phyloP scores from a whole-genome alignment of 2,113 vertebrate species.

The Campylomormyrus tamandua region DNA sequence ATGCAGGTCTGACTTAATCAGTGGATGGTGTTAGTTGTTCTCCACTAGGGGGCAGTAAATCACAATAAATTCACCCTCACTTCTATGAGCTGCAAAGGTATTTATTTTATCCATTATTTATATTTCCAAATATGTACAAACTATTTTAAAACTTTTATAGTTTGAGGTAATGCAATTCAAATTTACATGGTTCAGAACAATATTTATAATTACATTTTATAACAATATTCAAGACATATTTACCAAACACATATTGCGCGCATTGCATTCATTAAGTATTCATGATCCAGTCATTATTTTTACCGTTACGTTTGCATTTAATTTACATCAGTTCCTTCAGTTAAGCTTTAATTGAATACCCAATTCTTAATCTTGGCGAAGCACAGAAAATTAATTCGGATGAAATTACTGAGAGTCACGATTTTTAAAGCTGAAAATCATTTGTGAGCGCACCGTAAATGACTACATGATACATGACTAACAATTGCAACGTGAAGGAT shows the following conservation, averaged over 20 bases:
- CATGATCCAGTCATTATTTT: not conserved
- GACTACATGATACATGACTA: not conserved
- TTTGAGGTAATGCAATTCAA: not conserved
- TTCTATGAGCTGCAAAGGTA: conserved; percentile 8
- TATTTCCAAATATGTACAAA: not conserved
- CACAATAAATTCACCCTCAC: conserved; percentile 8
- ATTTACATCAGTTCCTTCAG: not conserved
- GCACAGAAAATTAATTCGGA: not conserved
- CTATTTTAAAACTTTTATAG: not conserved
- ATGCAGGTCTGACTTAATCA: not conserved
- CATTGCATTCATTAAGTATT: not conserved
- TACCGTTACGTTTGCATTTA: not conserved
- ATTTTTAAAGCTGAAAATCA: not conserved
- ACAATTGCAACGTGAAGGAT: not conserved
- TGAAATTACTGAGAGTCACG: not conserved
- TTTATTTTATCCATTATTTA: not conserved
- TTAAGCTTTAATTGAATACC: not conserved
- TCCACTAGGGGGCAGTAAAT: conserved; percentile 70
- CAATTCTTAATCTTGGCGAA: not conserved
- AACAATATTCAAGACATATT: not conserved
- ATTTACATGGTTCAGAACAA: not conserved
- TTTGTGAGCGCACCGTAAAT: not conserved
- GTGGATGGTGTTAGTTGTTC: conserved; percentile 21
- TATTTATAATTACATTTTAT: not conserved
- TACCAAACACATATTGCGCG: not conserved